phyloP scores from a whole-genome alignment of 2,888 invertebrate genomes.

The Phortica magna region DNA sequence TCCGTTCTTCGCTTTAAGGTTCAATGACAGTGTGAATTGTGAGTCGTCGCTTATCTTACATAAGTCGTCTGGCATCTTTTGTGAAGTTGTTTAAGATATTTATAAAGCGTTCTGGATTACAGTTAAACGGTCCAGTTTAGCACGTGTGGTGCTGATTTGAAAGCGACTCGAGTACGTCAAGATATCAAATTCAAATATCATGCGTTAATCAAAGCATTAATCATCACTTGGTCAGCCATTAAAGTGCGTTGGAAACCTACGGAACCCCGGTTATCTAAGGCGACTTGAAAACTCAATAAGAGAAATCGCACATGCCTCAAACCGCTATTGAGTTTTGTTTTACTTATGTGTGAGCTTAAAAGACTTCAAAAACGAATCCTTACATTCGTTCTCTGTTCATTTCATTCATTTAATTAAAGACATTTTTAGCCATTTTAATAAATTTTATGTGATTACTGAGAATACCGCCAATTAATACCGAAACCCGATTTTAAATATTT shows the following conservation, averaged over 20 bases:
- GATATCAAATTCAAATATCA: too few relatives aligned
- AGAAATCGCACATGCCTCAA: too few relatives aligned
- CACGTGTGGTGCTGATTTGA: not conserved
- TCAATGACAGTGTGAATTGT: slow-evolving; percentile 31
- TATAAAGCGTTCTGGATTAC: not conserved
- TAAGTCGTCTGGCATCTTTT: slow-evolving; percentile 26
- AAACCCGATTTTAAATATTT: slow-evolving; percentile 27
- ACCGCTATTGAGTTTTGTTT: too few relatives aligned
- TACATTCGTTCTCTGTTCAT: not conserved
- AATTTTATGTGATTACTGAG: slow-evolving; percentile 16
- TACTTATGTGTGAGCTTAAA: not conserved
- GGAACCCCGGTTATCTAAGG: too few relatives aligned
- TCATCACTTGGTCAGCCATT: too few relatives aligned
- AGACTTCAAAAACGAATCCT: not conserved
- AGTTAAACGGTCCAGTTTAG: not conserved
- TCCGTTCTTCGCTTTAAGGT: slow-evolving; percentile 10
- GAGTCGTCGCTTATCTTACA: slow-evolving; percentile 11
- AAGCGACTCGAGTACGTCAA: not conserved
- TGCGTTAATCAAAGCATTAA: too few relatives aligned
- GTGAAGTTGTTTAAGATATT: slow-evolving; percentile 15
- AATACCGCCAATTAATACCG: slow-evolving; percentile 27
- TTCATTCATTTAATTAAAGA: slow-evolving; percentile 8
- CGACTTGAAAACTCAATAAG: too few relatives aligned
- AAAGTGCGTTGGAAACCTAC: too few relatives aligned
- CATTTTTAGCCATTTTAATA: slow-evolving; percentile 26